These are phyloP conservation scores for Dufourea novaeangliae DNA, from an alignment of 1,140 invertebrate genomes.

Conservation along the genomic window DNA sequence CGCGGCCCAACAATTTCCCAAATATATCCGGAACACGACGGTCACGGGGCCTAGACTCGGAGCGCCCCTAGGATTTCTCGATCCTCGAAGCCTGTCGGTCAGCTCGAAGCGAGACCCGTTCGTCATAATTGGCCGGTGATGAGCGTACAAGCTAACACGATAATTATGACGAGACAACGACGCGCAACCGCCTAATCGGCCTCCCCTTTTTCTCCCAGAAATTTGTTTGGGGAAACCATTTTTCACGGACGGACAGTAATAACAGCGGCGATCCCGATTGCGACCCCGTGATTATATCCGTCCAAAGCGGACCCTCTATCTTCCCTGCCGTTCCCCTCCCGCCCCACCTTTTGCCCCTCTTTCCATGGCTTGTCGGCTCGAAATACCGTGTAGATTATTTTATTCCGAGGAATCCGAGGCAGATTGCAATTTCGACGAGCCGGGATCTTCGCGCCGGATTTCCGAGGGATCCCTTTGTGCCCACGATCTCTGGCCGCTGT, in stretches of 20 bases:
- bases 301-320: constrained; percentile 9
- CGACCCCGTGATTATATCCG: constrained; percentile 61
- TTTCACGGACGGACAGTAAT: constrained; percentile 67
- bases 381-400: constrained; percentile 32
- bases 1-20: constrained; percentile 44
- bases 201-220: constrained; percentile 59
- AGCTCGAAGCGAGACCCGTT: constrained; percentile 17
- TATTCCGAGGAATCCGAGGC: constrained; percentile 31
- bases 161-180: constrained; percentile 67
- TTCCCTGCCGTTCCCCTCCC: neutral
- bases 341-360: neutral
- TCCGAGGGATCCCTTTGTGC: neutral
- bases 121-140: constrained; percentile 61
- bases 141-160: constrained; percentile 63
- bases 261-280: constrained; percentile 63
- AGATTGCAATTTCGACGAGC: neutral
- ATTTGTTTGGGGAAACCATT: constrained; percentile 70
- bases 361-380: neutral
- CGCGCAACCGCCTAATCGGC: constrained; percentile 50
- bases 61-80: neutral
- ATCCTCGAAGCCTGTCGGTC: neutral
- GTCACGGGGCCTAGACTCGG: neutral
- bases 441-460: neutral
- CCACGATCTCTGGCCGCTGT: no score
- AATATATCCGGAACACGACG: constrained; percentile 40